Base-by-base conservation (phyloP, 2,797 vertebrate species). In the Pseudochromis fuscus region DNA sequence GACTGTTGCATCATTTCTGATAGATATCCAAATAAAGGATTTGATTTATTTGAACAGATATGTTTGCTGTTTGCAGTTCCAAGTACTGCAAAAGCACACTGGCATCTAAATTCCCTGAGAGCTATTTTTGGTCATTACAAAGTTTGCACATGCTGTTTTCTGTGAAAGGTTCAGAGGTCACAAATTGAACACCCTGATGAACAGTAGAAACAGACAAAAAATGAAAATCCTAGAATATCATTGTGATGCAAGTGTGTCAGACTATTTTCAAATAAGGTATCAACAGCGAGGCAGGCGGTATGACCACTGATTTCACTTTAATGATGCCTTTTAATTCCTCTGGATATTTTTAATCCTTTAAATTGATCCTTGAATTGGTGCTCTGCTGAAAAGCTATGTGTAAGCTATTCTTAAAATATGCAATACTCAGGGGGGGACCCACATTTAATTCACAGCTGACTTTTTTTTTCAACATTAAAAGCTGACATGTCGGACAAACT, bases 301-400 rank as follows among this genome's bases (percentile, higher is more conserved):
- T 71, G 71, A 66, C 23, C 46, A 24, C 69, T 73, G 49, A 67
- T 76, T 71, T 67, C 33, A 65, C 50, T 75, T 65, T 57, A 72
- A 70, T 59, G 37, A 80, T 60, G 57, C 45, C 51, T 70, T 62
- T 77, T 18, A 69, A 40, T 70, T 64, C 49, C 40, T 37, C 24
- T 1, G 55, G 57, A 51, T 71, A 56, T 67, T 10, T 48, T 77
- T 70, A 68, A 77, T 77, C 78, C 61, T 77, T 59, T 53, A 38
- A 70, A 80, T 75, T 82, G 58, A 80, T 84, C 40, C 37, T 60
- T 38, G 74, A 57, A 76, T 74, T 73, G 72, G 25, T 11, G 4
- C 64, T 68, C 5, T 18, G 42, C 45, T 65, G 23, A 65, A 70
- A 67, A 61, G 63, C 76, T 77, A 46, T 51, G 49, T 59, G 51